phyloP scores from a whole-genome alignment of 2,888 invertebrate genomes.

The Peribatodes rhomboidaria region DNA sequence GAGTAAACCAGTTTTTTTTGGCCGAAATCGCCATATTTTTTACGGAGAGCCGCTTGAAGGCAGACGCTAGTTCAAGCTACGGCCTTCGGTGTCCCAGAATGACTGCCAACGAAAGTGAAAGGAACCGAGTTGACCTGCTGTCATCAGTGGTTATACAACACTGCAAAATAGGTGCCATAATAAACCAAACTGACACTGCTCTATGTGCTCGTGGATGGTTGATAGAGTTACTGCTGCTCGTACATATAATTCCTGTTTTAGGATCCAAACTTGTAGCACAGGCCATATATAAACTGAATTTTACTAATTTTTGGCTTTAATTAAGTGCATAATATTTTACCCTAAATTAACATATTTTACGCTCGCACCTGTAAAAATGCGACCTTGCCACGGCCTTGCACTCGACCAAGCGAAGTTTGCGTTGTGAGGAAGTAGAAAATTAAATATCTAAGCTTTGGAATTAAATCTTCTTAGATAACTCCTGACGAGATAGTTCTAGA shows the following conservation, averaged over 20 bases:
- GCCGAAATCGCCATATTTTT: conserved; percentile 1
- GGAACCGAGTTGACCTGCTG: conserved; percentile 50
- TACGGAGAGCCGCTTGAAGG: not conserved
- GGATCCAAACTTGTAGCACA: not conserved
- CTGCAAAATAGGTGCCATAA: conserved; percentile 32
- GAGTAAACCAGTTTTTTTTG: conserved; percentile 21
- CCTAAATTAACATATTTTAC: no score
- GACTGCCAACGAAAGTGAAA: conserved; percentile 61
- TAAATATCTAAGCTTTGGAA: no score
- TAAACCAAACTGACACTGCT: conserved; percentile 17
- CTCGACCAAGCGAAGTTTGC: no score
- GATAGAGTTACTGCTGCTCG: not conserved
- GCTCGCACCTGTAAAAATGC: no score
- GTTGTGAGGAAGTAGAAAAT: no score
- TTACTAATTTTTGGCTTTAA: no score
- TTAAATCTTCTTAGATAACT: not conserved
- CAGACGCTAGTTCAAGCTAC: conserved; percentile 31
- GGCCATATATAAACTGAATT: no score
- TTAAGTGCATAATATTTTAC: no score
- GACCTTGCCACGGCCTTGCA: no score
- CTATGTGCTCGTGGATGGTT: conserved; percentile 15
- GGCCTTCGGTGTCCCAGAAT: conserved; percentile 34
- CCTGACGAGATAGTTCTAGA: not conserved
- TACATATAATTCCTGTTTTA: not conserved
- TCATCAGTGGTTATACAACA: conserved; percentile 58